Conservation (phyloP, 1,140 invertebrate genomes). For the Carposina sasakii region DNA sequence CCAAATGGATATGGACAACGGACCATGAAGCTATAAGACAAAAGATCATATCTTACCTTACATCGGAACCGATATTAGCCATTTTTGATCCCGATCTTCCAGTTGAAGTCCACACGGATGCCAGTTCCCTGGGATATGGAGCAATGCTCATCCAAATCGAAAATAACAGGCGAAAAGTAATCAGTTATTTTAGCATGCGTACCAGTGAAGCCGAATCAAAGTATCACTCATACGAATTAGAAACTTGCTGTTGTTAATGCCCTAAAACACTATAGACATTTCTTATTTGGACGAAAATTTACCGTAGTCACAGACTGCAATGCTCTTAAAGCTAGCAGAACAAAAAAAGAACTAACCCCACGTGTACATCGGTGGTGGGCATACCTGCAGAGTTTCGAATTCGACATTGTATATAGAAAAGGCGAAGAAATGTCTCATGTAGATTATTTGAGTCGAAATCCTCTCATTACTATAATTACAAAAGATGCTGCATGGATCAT, state of each 20-base stretch:
- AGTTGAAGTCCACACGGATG: conserved; percentile 16
- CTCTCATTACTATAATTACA: conserved; percentile 44
- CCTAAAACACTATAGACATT: conserved; percentile 35
- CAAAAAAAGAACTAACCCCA: conserved; percentile 17
- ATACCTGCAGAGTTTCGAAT: conserved; percentile 18
- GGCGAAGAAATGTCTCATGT: conserved; percentile 18
- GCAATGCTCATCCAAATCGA: conserved; percentile 25
- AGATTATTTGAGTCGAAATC: conserved; percentile 23
- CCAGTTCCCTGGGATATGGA: conserved; percentile 15
- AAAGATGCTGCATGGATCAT: conserved; percentile 19
- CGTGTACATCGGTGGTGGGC: conserved; percentile 13
- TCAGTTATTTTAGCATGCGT: conserved; percentile 5
- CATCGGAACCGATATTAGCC: conserved; percentile 24
- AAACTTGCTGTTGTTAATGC: conserved; percentile 37
- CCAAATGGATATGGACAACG: conserved; percentile 2
- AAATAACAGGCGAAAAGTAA: conserved; percentile 11
- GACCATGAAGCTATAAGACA: conserved; percentile 4
- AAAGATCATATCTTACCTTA: not conserved
- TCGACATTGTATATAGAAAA: conserved; percentile 19
- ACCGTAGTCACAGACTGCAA: conserved; percentile 24
- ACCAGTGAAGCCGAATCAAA: not conserved
- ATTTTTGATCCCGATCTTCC: conserved; percentile 24
- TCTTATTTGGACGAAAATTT: conserved; percentile 40
- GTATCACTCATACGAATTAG: conserved; percentile 51
- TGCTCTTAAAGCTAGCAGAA: conserved; percentile 16